Conservation (phyloP, 2,888 invertebrate genomes). For the Lasioglossum vierecki region DNA sequence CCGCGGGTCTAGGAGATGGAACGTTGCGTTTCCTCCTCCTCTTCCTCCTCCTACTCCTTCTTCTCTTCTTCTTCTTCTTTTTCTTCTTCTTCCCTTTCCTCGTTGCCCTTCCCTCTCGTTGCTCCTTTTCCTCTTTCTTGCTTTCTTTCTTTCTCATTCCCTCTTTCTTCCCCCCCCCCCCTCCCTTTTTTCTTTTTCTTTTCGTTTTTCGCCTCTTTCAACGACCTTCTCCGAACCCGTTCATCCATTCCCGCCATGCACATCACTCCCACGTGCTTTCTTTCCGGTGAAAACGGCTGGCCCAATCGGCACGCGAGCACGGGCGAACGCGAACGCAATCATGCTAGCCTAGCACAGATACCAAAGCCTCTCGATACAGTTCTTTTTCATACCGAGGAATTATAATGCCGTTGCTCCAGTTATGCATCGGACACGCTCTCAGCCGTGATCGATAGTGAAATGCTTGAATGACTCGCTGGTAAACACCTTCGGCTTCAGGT, state of each 20-base stretch:
- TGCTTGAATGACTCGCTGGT: slow-evolving; percentile 67
- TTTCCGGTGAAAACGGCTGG: slow-evolving; percentile 46
- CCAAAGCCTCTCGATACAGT: slow-evolving; percentile 14
- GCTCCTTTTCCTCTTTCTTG: slow-evolving; percentile 7
- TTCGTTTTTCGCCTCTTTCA: slow-evolving; percentile 45
- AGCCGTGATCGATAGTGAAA: slow-evolving; percentile 68
- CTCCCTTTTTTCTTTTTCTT: neutral
- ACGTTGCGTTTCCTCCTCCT: slow-evolving; percentile 43
- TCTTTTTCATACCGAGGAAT: slow-evolving; percentile 56
- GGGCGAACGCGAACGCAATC: neutral
- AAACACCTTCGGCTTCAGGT: slow-evolving; percentile 63
- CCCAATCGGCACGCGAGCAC: slow-evolving; percentile 11
- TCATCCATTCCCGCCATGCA: slow-evolving; percentile 43
- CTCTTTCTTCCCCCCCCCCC: neutral
- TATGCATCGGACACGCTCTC: slow-evolving; percentile 60
- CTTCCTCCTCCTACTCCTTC: slow-evolving; percentile 29
- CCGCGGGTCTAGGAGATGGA: slow-evolving; percentile 54
- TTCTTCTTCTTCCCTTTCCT: slow-evolving; percentile 35
- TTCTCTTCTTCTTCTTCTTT: neutral
- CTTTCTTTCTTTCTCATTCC: neutral
- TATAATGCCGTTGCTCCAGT: slow-evolving; percentile 62
- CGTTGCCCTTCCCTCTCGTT: neutral
- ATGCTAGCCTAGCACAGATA: neutral
- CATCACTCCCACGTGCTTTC: slow-evolving; percentile 42
- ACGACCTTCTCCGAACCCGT: slow-evolving; percentile 54